These are phyloP conservation scores for Thereva unica DNA, from an alignment of 2,888 invertebrate species.

Conservation along the genomic window DNA sequence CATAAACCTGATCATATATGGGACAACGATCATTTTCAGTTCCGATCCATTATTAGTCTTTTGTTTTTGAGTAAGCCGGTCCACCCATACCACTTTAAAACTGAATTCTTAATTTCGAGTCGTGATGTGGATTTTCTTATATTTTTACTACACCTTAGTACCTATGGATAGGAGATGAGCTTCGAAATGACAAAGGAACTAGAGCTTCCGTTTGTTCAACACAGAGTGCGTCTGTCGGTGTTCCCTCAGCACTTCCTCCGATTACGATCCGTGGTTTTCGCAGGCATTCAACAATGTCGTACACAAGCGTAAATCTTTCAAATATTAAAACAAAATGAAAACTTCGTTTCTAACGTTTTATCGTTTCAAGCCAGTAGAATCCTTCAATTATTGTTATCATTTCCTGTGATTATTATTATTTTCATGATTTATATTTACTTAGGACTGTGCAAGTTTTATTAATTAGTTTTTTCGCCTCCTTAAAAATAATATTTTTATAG, in stretches of 20 bases:
- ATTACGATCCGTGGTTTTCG: constrained; percentile 49
- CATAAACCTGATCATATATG: no score
- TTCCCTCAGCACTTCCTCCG: constrained; percentile 33
- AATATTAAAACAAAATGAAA: no score
- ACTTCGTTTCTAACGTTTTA: no score
- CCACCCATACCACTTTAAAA: constrained; percentile 17
- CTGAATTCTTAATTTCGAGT: neutral
- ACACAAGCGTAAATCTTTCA: constrained; percentile 54
- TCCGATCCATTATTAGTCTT: no score
- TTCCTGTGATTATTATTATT: no score
- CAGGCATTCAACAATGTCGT: constrained; percentile 57
- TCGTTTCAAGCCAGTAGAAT: no score
- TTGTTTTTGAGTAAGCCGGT: constrained; percentile 9
- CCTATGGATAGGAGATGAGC: constrained; percentile 50
- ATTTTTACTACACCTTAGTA: constrained; percentile 23
- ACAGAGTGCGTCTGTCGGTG: constrained; percentile 35
- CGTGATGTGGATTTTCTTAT: constrained; percentile 22
- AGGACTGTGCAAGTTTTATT: no score
- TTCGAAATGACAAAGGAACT: constrained; percentile 45
- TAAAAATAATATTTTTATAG: no score
- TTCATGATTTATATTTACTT: no score
- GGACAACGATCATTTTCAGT: no score
- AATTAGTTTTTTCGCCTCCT: no score
- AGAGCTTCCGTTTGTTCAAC: constrained; percentile 42
- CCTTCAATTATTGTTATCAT: no score